Conservation (phyloP, 2,888 invertebrate genomes). For the Lepidonotus clava region DNA sequence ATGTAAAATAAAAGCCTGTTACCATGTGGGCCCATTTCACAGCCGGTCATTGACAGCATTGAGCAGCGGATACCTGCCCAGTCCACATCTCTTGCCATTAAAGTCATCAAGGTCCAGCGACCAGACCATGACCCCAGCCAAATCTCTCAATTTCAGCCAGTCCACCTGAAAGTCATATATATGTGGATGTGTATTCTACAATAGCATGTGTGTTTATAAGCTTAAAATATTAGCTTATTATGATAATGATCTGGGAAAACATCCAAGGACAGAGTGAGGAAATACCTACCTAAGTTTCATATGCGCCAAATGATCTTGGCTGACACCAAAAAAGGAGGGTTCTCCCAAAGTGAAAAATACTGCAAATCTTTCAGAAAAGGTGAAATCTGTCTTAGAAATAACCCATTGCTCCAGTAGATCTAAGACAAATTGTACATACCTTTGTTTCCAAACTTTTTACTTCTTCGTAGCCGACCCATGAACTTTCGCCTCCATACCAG, state of each 20-base stretch:
- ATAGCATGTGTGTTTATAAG: neutral
- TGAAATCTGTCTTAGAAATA: neutral
- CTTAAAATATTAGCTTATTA: too few species aligned
- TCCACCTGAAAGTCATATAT: neutral
- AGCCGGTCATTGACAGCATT: neutral
- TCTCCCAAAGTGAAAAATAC: too few species aligned
- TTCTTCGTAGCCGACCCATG: conserved; percentile 20
- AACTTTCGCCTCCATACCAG: neutral
- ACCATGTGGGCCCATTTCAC: neutral
- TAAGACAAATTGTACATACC: neutral
- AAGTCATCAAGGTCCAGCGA: conserved; percentile 43
- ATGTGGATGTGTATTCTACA: neutral
- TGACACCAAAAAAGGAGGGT: too few species aligned
- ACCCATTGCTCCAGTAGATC: neutral
- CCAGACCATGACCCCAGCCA: conserved; percentile 31
- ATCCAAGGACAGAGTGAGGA: too few species aligned
- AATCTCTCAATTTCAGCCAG: neutral
- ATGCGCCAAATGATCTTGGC: too few species aligned
- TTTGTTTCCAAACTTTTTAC: neutral
- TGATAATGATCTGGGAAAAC: too few species aligned
- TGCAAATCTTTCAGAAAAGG: neutral
- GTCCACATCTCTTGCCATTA: neutral
- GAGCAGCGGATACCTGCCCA: neutral
- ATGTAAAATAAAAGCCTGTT: too few species aligned
- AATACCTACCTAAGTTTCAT: too few species aligned